Percentiles rank a stretch among this genome's conserved stretches.
Evolutionary conservation across 2,797 vertebrate species (phyloP).

Genomic region (Enoplosus armatus): DNA sequence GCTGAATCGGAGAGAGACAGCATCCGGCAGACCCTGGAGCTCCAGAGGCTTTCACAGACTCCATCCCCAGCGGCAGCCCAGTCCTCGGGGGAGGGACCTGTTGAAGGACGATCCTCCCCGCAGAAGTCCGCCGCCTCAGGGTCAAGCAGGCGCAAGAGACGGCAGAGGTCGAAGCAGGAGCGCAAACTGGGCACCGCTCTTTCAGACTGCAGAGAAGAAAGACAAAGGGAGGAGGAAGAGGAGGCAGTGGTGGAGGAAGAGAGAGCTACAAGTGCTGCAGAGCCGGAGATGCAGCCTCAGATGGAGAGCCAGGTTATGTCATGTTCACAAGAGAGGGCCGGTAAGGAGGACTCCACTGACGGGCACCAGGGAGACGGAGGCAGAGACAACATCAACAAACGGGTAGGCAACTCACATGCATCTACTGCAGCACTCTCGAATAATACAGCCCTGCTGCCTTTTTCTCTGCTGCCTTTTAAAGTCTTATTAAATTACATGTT

Average conservation of each 20-base stretch:
- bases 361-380: constrained; percentile 74
- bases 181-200: constrained; percentile 72
- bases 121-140: constrained; percentile 74
- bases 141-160: constrained; percentile 82
- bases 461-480: constrained; percentile 41
- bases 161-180: constrained; percentile 87
- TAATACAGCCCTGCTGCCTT: constrained; percentile 21
- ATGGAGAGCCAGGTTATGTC: constrained; percentile 75
- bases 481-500: constrained; percentile 52
- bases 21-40: constrained; percentile 60
- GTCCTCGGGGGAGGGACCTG: constrained; percentile 71
- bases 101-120: constrained; percentile 63
- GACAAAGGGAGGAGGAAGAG: constrained; percentile 72
- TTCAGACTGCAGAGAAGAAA: constrained; percentile 66
- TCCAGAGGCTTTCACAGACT: constrained; percentile 68
- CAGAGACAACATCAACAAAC: constrained; percentile 63
- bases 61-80: constrained; percentile 56
- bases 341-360: constrained; percentile 70
- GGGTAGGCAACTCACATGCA: constrained; percentile 66
- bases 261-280: constrained; percentile 77
- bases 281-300: constrained; percentile 73
- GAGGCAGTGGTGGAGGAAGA: constrained; percentile 70
- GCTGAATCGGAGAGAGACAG: constrained; percentile 68
- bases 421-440: constrained; percentile 44
- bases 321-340: constrained; percentile 67